Percentiles rank a stretch among this genome's conserved stretches.
Conservation (phyloP, 1,140 invertebrate genomes). For the Odontomachus brunneus region DNA sequence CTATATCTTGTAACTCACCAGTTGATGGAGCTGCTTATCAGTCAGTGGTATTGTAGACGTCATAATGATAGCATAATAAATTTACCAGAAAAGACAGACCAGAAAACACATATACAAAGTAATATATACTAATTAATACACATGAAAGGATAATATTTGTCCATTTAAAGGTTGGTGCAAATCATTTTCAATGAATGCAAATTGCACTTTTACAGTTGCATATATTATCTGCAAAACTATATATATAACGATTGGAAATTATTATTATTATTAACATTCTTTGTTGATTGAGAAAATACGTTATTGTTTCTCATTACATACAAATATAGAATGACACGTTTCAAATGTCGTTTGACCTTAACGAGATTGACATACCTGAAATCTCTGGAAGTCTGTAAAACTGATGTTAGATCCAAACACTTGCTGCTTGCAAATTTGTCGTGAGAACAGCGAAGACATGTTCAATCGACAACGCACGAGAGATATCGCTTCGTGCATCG, state of each 20-base stretch:
- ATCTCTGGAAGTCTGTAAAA: neutral
- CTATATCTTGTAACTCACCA: conserved; percentile 79
- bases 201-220: conserved; percentile 64
- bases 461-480: conserved; percentile 4
- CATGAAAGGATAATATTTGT: conserved; percentile 67
- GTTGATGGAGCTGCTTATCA: conserved; percentile 83
- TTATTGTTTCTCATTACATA: neutral
- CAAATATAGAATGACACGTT: conserved; percentile 57
- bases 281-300: neutral
- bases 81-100: conserved; percentile 67
- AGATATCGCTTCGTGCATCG: neutral
- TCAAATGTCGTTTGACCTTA: conserved; percentile 39
- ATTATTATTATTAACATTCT: conserved; percentile 10
- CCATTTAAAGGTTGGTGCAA: conserved; percentile 63
- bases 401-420: neutral
- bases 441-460: conserved; percentile 19
- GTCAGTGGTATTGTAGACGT: conserved; percentile 80
- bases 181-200: conserved; percentile 62
- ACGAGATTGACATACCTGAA: conserved; percentile 13
- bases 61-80: conserved; percentile 81
- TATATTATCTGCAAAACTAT: conserved; percentile 80
- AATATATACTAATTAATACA: conserved; percentile 65
- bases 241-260: conserved; percentile 40
- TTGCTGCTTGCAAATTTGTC: conserved; percentile 7
- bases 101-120: conserved; percentile 60